phyloP scores from a whole-genome alignment of 2,113 vertebrate genomes.

The Thomomys bottae region DNA sequence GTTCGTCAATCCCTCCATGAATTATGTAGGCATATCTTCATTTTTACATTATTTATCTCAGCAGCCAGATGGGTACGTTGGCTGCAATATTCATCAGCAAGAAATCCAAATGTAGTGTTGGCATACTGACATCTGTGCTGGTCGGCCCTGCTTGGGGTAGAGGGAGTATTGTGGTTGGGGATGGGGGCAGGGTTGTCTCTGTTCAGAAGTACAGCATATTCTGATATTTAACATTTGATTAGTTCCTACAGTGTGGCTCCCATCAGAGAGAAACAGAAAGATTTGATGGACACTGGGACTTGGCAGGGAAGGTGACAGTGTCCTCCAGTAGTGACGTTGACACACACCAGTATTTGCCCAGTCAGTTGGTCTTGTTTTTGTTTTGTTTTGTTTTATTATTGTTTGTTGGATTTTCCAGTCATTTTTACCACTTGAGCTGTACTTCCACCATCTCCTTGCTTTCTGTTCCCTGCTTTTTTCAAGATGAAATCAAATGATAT shows the following conservation, averaged over 20 bases:
- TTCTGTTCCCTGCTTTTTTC: no score
- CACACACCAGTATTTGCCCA: fast-evolving
- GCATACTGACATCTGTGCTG: slow-evolving; percentile 70
- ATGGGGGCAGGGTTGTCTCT: not conserved
- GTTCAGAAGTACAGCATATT: not conserved
- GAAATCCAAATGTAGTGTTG: slow-evolving; percentile 55
- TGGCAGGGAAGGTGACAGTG: not conserved
- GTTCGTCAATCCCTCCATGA: slow-evolving; percentile 73
- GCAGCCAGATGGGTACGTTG: slow-evolving; percentile 78
- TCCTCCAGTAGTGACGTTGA: not conserved
- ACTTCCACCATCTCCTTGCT: no score
- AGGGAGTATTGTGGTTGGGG: slow-evolving; percentile 45
- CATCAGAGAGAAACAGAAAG: not conserved
- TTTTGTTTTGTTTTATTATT: no score
- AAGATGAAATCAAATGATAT: no score
- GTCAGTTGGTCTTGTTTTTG: not conserved
- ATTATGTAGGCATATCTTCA: slow-evolving; percentile 71
- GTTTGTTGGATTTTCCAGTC: no score
- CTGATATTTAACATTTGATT: slow-evolving; percentile 21
- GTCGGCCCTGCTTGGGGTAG: slow-evolving; percentile 37
- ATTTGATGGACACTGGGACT: not conserved
- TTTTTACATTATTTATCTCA: slow-evolving; percentile 67
- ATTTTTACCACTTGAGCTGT: no score
- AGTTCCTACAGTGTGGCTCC: slow-evolving; percentile 38
- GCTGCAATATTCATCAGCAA: slow-evolving; percentile 77